phyloP scores from a whole-genome alignment of 2,797 vertebrate genomes.

The Nannoperca obscura region DNA sequence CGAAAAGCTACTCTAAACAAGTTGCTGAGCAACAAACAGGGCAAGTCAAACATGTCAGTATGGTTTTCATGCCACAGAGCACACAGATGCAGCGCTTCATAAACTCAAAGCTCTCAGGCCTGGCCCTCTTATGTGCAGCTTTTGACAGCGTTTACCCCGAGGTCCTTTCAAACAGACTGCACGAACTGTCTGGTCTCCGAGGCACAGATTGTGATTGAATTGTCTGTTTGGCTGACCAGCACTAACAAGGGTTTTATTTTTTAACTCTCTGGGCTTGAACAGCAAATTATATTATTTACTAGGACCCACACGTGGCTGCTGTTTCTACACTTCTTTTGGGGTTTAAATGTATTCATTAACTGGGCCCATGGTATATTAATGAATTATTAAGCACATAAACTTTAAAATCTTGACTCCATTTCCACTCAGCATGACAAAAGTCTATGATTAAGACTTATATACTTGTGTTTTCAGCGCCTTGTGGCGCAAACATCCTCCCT shows the following conservation, averaged over 20 bases:
- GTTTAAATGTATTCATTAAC: slow-evolving; percentile 7
- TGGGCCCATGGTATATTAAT: slow-evolving; percentile 1
- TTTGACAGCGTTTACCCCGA: slow-evolving; percentile 5
- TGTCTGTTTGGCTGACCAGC: slow-evolving; percentile 26
- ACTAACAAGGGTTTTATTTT: not conserved
- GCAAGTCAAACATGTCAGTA: not conserved
- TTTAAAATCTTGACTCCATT: not conserved
- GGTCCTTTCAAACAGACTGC: slow-evolving; percentile 20
- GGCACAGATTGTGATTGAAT: slow-evolving; percentile 19
- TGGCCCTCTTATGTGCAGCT: not conserved
- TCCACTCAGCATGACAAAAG: not conserved
- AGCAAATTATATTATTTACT: slow-evolving; percentile 28
- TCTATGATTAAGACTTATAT: not conserved
- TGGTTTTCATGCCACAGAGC: not conserved
- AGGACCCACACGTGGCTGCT: not conserved
- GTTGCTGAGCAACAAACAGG: not conserved
- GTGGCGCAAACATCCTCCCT: not conserved
- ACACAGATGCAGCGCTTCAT: not conserved
- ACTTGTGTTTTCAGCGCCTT: not conserved
- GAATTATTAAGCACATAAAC: slow-evolving; percentile 2
- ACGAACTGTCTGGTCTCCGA: slow-evolving; percentile 3
- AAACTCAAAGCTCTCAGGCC: not conserved
- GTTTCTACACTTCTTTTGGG: not conserved
- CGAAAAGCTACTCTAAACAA: not conserved
- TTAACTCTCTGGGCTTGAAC: slow-evolving; percentile 14